Evolutionary conservation across 2,113 vertebrate species (phyloP).

Genomic region (Bubalus kerabau): DNA sequence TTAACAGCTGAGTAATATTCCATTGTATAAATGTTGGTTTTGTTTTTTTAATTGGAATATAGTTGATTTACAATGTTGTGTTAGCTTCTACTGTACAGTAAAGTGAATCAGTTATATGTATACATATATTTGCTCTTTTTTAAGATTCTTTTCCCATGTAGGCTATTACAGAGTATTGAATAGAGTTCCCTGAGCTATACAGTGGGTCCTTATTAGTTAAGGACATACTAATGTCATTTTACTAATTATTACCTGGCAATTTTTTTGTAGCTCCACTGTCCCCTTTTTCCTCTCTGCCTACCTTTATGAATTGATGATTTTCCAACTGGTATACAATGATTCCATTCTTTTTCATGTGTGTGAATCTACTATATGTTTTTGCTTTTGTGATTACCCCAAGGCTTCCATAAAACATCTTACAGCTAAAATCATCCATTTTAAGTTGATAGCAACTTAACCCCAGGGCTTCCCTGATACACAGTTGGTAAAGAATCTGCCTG

Average conservation of each 20-base stretch:
- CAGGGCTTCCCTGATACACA: not conserved
- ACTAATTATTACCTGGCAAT: not conserved
- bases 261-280: not conserved
- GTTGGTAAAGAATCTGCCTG: not conserved
- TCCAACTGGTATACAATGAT: not conserved
- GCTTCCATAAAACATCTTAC: not conserved
- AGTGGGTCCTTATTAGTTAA: not conserved
- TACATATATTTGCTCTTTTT: not conserved
- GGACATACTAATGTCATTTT: not conserved
- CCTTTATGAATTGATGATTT: not conserved
- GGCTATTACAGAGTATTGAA: not conserved
- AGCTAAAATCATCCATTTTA: not conserved
- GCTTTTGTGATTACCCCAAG: not conserved
- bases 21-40: not conserved
- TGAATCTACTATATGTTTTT: not conserved
- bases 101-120: not conserved
- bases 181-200: not conserved
- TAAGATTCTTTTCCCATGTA: not conserved
- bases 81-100: not conserved
- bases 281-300: not conserved
- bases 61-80: not conserved
- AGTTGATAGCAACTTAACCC: not conserved
- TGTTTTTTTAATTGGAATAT: not conserved
- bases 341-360: not conserved
- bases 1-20: not conserved